These are phyloP conservation scores for Sipha maydis DNA, from an alignment of 2,888 invertebrate species.

Conservation along the genomic window DNA sequence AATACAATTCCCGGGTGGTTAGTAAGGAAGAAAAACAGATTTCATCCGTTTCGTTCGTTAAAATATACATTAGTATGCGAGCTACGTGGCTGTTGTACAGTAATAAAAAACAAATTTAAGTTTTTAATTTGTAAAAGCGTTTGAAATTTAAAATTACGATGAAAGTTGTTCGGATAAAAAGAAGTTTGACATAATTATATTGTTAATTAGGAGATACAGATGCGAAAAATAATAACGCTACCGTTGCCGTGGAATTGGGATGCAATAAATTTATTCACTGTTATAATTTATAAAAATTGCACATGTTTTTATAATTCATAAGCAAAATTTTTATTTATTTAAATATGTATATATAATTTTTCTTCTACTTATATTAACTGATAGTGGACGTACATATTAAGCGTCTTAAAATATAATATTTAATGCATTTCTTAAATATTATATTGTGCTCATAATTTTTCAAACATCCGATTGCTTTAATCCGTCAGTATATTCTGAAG, in stretches of 20 bases:
- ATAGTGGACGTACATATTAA: not conserved
- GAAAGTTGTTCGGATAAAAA: not conserved
- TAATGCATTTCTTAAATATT: not conserved
- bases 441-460: not conserved
- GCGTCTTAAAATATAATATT: not conserved
- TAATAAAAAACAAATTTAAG: constrained; percentile 26
- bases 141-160: not conserved
- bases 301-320: too few relatives aligned
- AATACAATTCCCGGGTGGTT: not conserved
- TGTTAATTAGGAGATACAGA: constrained; percentile 5
- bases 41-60: constrained; percentile 2
- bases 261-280: too few relatives aligned
- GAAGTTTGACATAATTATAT: constrained; percentile 1
- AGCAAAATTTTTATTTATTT: too few relatives aligned
- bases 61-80: constrained; percentile 18
- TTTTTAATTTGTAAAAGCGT: constrained; percentile 27
- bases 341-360: too few relatives aligned
- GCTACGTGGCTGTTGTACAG: not conserved
- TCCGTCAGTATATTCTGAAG: not conserved
- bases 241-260: not conserved
- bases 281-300: too few relatives aligned
- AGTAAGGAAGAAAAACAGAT: not conserved
- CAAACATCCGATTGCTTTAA: constrained; percentile 20
- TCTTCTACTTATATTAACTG: not conserved
- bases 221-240: not conserved